Evolutionary conservation across 2,797 vertebrate species (phyloP).

Genomic region (Kryptolebias ocellatus): DNA sequence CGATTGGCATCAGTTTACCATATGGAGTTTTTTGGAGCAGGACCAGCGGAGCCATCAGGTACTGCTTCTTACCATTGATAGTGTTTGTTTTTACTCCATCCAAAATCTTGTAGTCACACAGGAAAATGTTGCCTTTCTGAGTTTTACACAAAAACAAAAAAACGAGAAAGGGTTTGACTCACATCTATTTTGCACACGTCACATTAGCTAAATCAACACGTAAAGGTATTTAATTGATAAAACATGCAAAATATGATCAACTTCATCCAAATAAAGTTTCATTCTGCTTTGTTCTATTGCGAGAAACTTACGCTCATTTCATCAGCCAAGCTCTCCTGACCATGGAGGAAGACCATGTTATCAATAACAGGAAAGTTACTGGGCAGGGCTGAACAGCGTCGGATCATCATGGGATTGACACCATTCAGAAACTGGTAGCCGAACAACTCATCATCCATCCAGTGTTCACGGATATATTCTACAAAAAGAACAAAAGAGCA

Average conservation of each 20-base stretch:
- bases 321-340: constrained; percentile 2
- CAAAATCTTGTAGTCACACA: constrained; percentile 61
- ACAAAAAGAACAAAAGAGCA: too few species aligned
- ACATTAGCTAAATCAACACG: too few species aligned
- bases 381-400: constrained; percentile 51
- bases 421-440: constrained; percentile 75
- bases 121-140: constrained; percentile 82
- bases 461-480: constrained; percentile 65
- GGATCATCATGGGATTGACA: constrained; percentile 70
- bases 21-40: constrained; percentile 69
- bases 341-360: constrained; percentile 31
- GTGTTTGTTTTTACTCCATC: constrained; percentile 65
- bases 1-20: constrained; percentile 73
- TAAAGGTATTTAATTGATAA: not conserved
- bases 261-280: constrained; percentile 28
- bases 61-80: constrained; percentile 70
- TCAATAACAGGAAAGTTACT: constrained; percentile 61
- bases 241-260: not conserved
- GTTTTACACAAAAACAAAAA: too few species aligned
- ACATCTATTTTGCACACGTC: too few species aligned
- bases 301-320: constrained; percentile 43
- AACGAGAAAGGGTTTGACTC: too few species aligned
- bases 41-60: constrained; percentile 74
- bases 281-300: too few species aligned
- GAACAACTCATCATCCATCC: constrained; percentile 72